Conservation (phyloP, 2,888 invertebrate genomes). For the Acleris cristana region DNA sequence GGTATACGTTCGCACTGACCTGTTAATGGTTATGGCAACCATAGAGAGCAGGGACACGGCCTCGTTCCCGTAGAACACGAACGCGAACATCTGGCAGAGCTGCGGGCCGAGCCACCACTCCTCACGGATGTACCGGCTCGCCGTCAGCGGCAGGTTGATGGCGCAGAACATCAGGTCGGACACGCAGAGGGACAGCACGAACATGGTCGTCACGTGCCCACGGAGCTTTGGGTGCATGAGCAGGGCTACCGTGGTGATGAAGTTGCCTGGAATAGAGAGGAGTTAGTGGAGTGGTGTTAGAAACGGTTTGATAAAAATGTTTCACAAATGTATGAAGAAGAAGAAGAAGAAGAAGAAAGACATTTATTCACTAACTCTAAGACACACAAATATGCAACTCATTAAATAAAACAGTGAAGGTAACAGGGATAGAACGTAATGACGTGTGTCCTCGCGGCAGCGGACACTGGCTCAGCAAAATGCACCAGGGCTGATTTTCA, state of each 20-base stretch:
- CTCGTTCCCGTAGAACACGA: constrained; percentile 95
- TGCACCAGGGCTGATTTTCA: too few relatives aligned
- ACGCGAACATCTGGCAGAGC: constrained; percentile 92
- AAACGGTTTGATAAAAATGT: too few relatives aligned
- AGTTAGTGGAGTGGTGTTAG: background rate
- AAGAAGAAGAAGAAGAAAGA: too few relatives aligned
- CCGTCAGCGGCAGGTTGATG: constrained; percentile 93
- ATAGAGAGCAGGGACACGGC: constrained; percentile 94
- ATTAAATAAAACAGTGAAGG: too few relatives aligned
- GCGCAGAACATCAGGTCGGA: constrained; percentile 94
- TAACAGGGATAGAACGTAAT: too few relatives aligned
- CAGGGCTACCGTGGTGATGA: constrained; percentile 91
- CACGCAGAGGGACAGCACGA: constrained; percentile 93
- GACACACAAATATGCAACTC: too few relatives aligned
- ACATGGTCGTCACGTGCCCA: constrained; percentile 93
- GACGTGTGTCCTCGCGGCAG: too few relatives aligned
- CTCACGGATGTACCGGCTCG: constrained; percentile 91
- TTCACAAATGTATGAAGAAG: background rate
- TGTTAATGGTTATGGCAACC: constrained; percentile 95
- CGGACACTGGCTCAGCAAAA: too few relatives aligned
- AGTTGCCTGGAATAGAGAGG: constrained; percentile 86
- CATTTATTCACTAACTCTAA: too few relatives aligned
- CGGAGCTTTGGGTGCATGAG: constrained; percentile 90
- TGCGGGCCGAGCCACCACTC: constrained; percentile 91
- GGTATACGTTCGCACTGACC: constrained; percentile 77